Evolutionary conservation across 1,140 invertebrate species (phyloP), one percentile per base, ranked within the genome.

Genomic region (Chlorops oryzae): DNA sequence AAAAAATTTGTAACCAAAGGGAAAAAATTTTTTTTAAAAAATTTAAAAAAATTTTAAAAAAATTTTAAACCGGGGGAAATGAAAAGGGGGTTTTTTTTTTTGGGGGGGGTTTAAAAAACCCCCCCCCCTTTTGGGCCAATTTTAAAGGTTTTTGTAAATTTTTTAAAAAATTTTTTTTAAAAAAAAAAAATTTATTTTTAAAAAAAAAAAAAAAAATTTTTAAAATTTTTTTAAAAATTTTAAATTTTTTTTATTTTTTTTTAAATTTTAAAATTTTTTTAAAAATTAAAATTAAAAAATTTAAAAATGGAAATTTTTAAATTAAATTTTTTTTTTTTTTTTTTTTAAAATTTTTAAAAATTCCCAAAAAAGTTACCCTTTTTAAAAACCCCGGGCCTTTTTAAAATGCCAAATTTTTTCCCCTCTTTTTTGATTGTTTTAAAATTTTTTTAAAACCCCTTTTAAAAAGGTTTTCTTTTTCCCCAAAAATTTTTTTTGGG

Each of bases 391-490:
- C 6, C 20, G 6, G 15, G 7, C 6, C 5, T 18, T 15, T 18
- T 15, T 18, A 6, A 5, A 39, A 15, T 39, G n/a, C 27, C 22
- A 7, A 18, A 12, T 3, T 51, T 20, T 32, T 12, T 15, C 17
- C 22, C 34, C 32, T 9, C 10, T 12, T 17, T 9, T 15, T 55
- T 24, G 27, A 18, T 50, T 25, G 44, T 21, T 50, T 50, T 22
- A 32, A 32, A 32, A 32, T 32, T 32, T 9, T 32, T 38, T 5
- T 38, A 15, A 13, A 15, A 38, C n/a, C n/a, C 15, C 6, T 38
- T 15, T n/a, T 15, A 6, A 5, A 6, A 6, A 9, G 6, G 35
- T 38, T 38, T 38, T 38, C 35, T 38, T 38, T 38, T n/a, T 18
- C n/a, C n/a, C 35, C n/a, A 38, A 6, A 38, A 15, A 15, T 5